Evolutionary conservation across 2,797 vertebrate species (phyloP).

Genomic region (Pogoniulus pusillus): DNA sequence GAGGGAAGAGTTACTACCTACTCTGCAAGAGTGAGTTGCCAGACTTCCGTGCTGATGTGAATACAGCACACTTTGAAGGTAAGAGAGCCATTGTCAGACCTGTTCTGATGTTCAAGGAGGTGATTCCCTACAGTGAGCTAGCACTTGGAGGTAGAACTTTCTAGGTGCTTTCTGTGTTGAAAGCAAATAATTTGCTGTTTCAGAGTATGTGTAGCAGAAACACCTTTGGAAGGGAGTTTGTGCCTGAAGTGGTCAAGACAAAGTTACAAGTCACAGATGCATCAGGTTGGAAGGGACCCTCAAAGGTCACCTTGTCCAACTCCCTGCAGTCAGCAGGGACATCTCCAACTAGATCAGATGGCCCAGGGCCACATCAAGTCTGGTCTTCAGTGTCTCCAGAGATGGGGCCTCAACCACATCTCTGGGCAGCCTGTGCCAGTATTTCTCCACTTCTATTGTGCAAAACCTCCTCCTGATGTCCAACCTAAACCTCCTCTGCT

Average conservation of each 20-base stretch:
- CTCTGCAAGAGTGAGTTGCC: not conserved
- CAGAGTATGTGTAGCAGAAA: not conserved
- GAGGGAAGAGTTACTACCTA: slow-evolving; percentile 52
- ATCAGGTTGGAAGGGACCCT: too few species aligned
- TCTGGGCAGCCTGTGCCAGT: too few species aligned
- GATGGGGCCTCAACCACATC: too few species aligned
- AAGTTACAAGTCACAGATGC: not conserved
- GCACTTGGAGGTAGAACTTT: not conserved
- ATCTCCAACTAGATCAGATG: too few species aligned
- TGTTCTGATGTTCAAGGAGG: not conserved
- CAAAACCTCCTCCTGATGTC: too few species aligned
- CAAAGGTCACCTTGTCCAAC: too few species aligned
- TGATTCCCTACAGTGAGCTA: not conserved
- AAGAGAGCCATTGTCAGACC: not conserved
- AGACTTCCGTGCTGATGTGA: slow-evolving; percentile 42
- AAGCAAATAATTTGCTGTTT: not conserved
- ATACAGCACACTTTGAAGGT: slow-evolving; percentile 80
- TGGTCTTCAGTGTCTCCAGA: too few species aligned
- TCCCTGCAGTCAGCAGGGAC: too few species aligned
- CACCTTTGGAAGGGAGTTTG: not conserved
- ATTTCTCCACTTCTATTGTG: too few species aligned
- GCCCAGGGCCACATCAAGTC: too few species aligned
- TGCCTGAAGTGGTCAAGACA: not conserved
- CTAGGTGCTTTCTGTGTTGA: not conserved
- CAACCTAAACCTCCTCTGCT: too few species aligned